Evolutionary conservation across 1,140 invertebrate genomes (phyloP), one percentile per base, ranked within the genome.

Genomic region (Eciton burchellii): DNA sequence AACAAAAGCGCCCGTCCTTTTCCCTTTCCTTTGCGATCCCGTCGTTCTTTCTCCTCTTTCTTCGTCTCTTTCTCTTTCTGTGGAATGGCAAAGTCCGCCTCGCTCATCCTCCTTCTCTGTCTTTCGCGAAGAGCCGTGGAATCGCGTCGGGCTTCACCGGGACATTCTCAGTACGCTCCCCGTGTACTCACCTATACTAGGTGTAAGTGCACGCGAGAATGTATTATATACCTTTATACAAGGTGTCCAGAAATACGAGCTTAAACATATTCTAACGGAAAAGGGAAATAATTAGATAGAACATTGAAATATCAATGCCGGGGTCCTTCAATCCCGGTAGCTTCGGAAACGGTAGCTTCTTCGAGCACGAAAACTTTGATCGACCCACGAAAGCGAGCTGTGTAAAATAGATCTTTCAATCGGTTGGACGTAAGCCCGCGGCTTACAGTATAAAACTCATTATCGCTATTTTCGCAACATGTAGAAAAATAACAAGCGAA

Each of bases 151-250:
- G 85, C 88, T 91, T 90, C 88, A 90, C 84, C 91, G 84, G 90
- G 90, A 91, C 88, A 91, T 85, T 91, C 87, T 92, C 89, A 71
- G 89, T 92, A 91, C 90, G 85, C 86, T 90, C 87, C 35, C 35
- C 87, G 82, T 90, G 84, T 91, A 88, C 63, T 79, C 68, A 90
- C 86, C 90, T 89, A 89, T 91, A 90, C 90, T 89, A 89, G 90
- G 87, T 91, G 88, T 88, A 88, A 88, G 87, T 90, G 91, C 90
- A 89, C 87, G 85, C 85, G 81, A 85, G 88, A 89, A 89, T 89
- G 83, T 89, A 85, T 87, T 87, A 89, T 83, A 79, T 57, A 54
- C 14, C 76, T 81, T 77, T 81, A 84, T 81, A 81, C 65, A 81
- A 72, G 82, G 73, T 76, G 73, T 76, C 47, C 73, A 47, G 45